phyloP scores from a whole-genome alignment of 2,113 vertebrate genomes.

The Cnemophilus loriae region DNA sequence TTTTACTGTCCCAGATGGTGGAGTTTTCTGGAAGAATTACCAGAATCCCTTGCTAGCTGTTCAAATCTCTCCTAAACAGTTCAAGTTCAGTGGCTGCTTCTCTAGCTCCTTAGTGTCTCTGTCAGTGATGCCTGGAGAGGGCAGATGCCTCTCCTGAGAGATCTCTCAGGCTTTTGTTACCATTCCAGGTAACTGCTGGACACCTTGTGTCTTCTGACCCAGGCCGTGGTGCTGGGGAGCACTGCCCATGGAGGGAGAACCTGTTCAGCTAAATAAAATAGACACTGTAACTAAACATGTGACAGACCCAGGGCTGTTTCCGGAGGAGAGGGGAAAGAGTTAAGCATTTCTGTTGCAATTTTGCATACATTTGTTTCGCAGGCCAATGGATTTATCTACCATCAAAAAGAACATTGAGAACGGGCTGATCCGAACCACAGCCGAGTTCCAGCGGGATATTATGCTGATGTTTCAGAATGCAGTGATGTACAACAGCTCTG shows the following conservation, averaged over 20 bases:
- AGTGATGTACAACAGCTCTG: slow-evolving; percentile 99
- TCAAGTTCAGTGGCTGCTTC: not conserved
- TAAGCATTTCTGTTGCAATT: not conserved
- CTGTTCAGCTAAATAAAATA: not conserved
- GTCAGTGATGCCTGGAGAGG: not conserved
- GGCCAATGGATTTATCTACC: slow-evolving; percentile 98
- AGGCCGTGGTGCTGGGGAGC: not conserved
- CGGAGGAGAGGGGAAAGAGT: not conserved
- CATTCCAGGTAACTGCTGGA: not conserved
- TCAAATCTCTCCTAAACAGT: not conserved
- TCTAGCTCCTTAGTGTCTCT: not conserved
- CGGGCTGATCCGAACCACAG: slow-evolving; percentile 94
- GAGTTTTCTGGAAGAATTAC: not conserved
- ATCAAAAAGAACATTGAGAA: slow-evolving; percentile 99
- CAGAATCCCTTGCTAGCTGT: not conserved
- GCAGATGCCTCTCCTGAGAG: not conserved
- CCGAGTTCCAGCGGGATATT: slow-evolving; percentile 98
- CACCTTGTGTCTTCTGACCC: not conserved
- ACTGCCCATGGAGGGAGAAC: not conserved
- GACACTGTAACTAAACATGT: not conserved
- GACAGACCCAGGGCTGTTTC: not conserved
- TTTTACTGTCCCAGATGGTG: not conserved
- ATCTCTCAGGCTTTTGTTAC: not conserved
- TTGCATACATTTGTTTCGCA: slow-evolving; percentile 42
- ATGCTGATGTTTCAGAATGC: slow-evolving; percentile 99